Conservation (phyloP, 2,113 vertebrate species). For the Paradoxurus hermaphroditus region DNA sequence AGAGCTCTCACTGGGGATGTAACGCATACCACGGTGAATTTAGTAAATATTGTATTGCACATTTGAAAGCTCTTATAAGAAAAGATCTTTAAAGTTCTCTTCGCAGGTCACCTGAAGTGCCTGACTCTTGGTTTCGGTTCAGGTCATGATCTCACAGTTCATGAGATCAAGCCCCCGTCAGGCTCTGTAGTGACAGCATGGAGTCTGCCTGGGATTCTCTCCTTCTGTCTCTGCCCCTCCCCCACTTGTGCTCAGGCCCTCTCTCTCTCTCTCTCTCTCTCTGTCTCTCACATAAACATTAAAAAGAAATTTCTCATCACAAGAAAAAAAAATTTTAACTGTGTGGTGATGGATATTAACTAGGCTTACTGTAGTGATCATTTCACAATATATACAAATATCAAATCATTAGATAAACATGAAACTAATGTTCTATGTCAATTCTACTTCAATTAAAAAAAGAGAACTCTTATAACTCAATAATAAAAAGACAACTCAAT, state of each 20-base stretch:
- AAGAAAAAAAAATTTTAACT: not conserved
- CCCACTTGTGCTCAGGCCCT: too few relatives aligned
- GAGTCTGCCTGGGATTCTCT: too few relatives aligned
- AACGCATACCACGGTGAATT: too few relatives aligned
- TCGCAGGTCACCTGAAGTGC: too few relatives aligned
- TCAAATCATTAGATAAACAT: not conserved
- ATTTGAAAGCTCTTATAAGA: not conserved
- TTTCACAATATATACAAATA: not conserved
- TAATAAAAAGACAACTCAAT: not conserved
- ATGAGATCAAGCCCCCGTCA: too few relatives aligned
- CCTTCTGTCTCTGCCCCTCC: too few relatives aligned
- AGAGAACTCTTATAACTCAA: not conserved
- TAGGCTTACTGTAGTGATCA: not conserved
- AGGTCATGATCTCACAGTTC: too few relatives aligned
- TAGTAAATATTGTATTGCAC: not conserved
- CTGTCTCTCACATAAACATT: too few relatives aligned
- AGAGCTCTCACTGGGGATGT: not conserved
- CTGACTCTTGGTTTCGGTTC: too few relatives aligned
- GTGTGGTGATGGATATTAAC: not conserved
- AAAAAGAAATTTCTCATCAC: not conserved
- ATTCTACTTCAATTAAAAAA: not conserved
- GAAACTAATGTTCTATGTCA: not conserved
- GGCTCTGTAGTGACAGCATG: too few relatives aligned
- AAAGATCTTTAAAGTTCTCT: not conserved
- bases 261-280: too few relatives aligned